phyloP scores from a whole-genome alignment of 53 echinoderm and acorn worm genomes.

The Echinometra lucunter region DNA sequence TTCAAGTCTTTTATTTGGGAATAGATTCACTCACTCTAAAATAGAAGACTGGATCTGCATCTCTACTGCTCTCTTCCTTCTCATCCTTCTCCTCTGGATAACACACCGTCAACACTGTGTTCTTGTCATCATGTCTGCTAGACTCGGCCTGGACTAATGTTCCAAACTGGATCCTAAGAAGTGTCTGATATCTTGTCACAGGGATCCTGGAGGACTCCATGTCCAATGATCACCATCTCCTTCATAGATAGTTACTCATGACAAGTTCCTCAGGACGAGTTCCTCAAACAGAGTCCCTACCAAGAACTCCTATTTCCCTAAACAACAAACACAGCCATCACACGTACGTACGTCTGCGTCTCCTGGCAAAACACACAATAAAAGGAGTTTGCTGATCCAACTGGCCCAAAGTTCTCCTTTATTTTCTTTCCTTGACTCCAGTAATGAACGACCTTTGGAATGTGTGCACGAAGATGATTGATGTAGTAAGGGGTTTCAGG shows the following conservation, averaged over 20 bases:
- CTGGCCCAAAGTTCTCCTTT: slow-evolving; percentile 22
- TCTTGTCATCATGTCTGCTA: neutral
- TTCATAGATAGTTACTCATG: neutral
- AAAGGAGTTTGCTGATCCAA: slow-evolving; percentile 21
- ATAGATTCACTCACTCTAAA: slow-evolving; percentile 22
- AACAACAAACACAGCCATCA: neutral
- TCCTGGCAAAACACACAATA: slow-evolving; percentile 40
- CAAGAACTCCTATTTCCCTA: neutral
- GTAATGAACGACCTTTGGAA: slow-evolving; percentile 58
- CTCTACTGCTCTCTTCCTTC: neutral
- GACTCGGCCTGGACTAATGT: slow-evolving; percentile 39
- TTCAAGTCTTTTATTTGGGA: neutral
- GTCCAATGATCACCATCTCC: neutral
- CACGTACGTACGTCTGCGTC: neutral
- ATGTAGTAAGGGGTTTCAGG: slow-evolving; percentile 21
- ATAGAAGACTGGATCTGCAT: slow-evolving; percentile 36
- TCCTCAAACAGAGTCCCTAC: neutral
- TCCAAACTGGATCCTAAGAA: slow-evolving; percentile 52
- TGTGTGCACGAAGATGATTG: slow-evolving; percentile 46
- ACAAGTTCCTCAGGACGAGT: neutral
- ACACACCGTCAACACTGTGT: slow-evolving; percentile 13
- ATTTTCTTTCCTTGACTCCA: slow-evolving; percentile 51
- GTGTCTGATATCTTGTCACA: slow-evolving; percentile 22
- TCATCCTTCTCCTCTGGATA: slow-evolving; percentile 3
- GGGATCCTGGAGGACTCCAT: neutral